These are phyloP conservation scores for Melikaiella ostensackeni DNA, from an alignment of 2,888 invertebrate species.

Conservation along the genomic window DNA sequence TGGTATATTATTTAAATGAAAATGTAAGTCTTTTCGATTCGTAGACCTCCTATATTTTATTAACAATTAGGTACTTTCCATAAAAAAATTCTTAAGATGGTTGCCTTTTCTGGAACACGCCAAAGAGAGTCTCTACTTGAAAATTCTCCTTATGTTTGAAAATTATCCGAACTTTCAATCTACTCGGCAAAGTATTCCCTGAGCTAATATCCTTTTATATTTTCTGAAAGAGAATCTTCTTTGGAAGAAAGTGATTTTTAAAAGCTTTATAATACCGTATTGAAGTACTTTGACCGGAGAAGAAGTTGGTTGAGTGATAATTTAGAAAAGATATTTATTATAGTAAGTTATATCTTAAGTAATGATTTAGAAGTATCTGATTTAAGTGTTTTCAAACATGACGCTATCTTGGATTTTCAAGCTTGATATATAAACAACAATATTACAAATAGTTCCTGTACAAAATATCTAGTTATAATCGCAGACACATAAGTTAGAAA, in stretches of 20 bases:
- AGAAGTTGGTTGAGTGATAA: background rate
- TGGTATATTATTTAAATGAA: no score
- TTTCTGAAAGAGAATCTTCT: background rate
- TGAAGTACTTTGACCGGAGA: background rate
- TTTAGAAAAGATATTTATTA: background rate
- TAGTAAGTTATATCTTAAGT: background rate
- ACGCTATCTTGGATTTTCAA: conserved; percentile 14
- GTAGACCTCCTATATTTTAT: no score
- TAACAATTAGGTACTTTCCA: no score
- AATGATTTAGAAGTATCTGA: background rate
- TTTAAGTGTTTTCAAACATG: background rate
- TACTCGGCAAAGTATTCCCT: no score
- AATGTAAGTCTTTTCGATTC: no score
- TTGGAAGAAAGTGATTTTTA: background rate
- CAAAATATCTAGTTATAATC: background rate
- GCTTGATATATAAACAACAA: background rate
- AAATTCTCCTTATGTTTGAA: no score
- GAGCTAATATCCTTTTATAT: background rate
- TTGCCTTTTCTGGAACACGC: background rate
- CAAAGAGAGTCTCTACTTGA: background rate
- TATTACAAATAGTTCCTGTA: no score
- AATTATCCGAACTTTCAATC: no score
- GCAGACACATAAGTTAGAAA: conserved; percentile 6
- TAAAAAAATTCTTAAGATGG: background rate
- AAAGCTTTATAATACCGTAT: background rate